Conservation (phyloP, 2,888 invertebrate species). For the Lysandra coridon region DNA sequence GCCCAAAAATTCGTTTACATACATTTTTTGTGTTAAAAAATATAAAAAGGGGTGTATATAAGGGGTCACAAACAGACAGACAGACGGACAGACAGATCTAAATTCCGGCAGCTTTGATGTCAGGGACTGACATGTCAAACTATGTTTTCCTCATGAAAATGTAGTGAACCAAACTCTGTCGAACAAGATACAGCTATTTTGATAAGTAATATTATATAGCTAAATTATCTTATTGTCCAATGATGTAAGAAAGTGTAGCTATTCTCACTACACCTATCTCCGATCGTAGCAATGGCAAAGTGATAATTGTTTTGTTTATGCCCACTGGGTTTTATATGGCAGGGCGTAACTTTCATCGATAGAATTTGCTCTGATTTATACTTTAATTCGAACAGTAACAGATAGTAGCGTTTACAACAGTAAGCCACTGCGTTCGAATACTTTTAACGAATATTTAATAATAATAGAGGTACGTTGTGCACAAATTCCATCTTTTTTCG, state of each 20-base stretch:
- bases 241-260: neutral
- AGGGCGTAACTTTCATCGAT: slow-evolving; percentile 60
- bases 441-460: neutral
- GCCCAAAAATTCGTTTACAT: too few relatives aligned
- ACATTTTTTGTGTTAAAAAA: too few relatives aligned
- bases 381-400: slow-evolving; percentile 46
- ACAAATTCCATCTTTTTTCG: too few relatives aligned
- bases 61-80: too few relatives aligned
- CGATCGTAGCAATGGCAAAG: slow-evolving; percentile 67
- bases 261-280: slow-evolving; percentile 57
- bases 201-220: neutral
- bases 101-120: too few relatives aligned
- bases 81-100: too few relatives aligned
- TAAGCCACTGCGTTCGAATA: slow-evolving; percentile 44
- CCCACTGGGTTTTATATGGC: slow-evolving; percentile 51
- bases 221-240: neutral
- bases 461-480: neutral
- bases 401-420: slow-evolving; percentile 26
- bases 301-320: slow-evolving; percentile 63
- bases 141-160: too few relatives aligned
- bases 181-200: too few relatives aligned
- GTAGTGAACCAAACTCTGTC: too few relatives aligned
- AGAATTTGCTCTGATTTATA: slow-evolving; percentile 71
- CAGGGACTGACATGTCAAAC: too few relatives aligned
- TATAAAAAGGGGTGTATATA: too few relatives aligned